Base-by-base conservation (phyloP, 2,113 vertebrate genomes). In the Sitta europaea region DNA sequence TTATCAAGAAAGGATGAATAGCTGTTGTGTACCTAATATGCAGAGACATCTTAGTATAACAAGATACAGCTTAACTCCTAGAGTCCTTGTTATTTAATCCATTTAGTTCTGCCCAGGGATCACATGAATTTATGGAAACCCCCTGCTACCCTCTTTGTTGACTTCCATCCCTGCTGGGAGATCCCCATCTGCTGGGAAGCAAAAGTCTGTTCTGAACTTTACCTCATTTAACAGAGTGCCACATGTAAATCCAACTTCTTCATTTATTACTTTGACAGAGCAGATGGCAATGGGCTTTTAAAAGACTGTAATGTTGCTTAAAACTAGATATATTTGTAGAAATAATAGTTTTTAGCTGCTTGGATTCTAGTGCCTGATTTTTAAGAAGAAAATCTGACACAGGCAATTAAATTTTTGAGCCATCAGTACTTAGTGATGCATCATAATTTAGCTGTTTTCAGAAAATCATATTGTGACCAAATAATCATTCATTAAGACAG, bases 151-250 rank as follows among this genome's bases (percentile, higher is more conserved):
- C 77, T 95, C 97, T 97, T 98, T 98, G 92, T 97, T 97, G 97
- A 94, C 81, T 88, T 86, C 82, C 94, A 94, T 96, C 88, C 98
- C 97, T 96, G 94, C 97, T 96, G 97, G 95, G 96, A 97, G 96
- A 96, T 96, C 88, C 96, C 96, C 97, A 96, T 98, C 97, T 98
- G 97, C 96, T 93, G 55, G 72, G 77, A 89, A 90, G 80, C 61
- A 89, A 85, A 76, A 63, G 87, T 95, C 93, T 97, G 82, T 90
- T 93, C 92, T 87, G 96, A 97, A 96, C 92, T 96, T 96, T 87
- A 88, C 76, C 73, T 94, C 74, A 95, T 96, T 97, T 88, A 90
- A 65, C 58, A 81, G 67, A 86, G 20, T 91, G 88, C 70, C 88
- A 95, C 91, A 91, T 92, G 85, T 92, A 92, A 95, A 96, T 92